These are phyloP conservation scores for Anableps anableps DNA, from an alignment of 2,797 vertebrate genomes.

Conservation along the genomic window DNA sequence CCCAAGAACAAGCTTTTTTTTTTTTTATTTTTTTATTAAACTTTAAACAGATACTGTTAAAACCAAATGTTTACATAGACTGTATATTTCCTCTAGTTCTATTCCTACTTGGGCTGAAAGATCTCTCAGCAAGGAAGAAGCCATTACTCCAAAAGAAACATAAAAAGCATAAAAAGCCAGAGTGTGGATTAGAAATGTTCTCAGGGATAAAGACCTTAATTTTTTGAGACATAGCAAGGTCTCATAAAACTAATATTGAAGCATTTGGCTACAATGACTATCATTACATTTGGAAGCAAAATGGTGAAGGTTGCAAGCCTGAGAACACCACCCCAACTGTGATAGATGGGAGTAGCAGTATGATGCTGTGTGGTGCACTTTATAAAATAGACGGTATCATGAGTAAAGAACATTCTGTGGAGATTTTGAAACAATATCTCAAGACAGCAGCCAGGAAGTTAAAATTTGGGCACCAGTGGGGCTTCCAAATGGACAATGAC, in stretches of 20 bases:
- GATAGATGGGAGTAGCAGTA: too few species aligned
- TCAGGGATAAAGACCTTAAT: not conserved
- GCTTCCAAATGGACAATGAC: not conserved
- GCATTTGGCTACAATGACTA: not conserved
- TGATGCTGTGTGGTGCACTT: not conserved
- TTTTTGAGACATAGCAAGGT: not conserved
- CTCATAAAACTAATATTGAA: not conserved
- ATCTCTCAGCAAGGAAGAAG: too few species aligned
- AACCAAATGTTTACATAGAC: not conserved
- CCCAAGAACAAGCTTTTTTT: too few species aligned
- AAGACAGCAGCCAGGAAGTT: not conserved
- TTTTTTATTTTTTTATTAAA: too few species aligned
- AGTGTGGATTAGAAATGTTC: not conserved
- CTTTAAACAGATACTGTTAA: not conserved
- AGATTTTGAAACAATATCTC: not conserved
- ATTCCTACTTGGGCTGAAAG: too few species aligned
- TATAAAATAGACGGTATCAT: not conserved
- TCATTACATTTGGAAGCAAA: not conserved
- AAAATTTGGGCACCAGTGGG: not conserved
- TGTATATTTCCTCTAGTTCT: too few species aligned
- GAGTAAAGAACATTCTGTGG: not conserved
- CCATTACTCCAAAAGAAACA: too few species aligned
- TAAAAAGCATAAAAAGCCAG: too few species aligned
- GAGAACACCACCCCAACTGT: not conserved
- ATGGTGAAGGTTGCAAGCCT: not conserved